These are phyloP conservation scores for Gymnoscelis rufifasciata DNA, from an alignment of 2,888 invertebrate genomes.

Conservation along the genomic window DNA sequence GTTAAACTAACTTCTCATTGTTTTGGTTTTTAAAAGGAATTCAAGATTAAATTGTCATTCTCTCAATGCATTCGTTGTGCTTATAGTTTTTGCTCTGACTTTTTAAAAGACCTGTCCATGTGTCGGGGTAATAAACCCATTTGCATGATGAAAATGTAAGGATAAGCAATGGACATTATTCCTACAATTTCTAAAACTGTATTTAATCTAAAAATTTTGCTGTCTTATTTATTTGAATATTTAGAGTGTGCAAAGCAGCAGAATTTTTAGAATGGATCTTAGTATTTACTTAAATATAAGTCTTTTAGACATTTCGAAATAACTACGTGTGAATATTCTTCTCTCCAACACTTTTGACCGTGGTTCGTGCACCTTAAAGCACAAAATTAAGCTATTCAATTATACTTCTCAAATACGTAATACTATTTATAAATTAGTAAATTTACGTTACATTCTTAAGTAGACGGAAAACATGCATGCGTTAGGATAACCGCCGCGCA, in stretches of 20 bases:
- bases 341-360: neutral
- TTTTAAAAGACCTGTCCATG: conserved; percentile 39
- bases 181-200: conserved; percentile 5
- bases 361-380: conserved; percentile 18
- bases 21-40: no score
- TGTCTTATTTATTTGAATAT: neutral
- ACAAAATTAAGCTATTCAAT: neutral
- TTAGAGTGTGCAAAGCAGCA: neutral
- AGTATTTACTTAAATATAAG: neutral
- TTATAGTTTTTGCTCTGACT: no score
- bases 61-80: no score
- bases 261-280: conserved; percentile 9
- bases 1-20: no score
- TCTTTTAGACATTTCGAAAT: conserved; percentile 2
- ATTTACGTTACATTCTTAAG: no score
- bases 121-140: conserved; percentile 22
- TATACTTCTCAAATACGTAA: neutral
- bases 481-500: no score
- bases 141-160: conserved; percentile 18
- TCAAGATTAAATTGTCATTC: no score
- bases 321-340: conserved; percentile 4
- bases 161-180: conserved; percentile 10
- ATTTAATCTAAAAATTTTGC: conserved; percentile 11
- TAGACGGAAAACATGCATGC: no score
- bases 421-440: no score